A percentile compares a stretch with the other conserved stretches of the same genome.
phyloP scores from a whole-genome alignment of 2,797 vertebrate species.

The Tokudaia muenninki region DNA sequence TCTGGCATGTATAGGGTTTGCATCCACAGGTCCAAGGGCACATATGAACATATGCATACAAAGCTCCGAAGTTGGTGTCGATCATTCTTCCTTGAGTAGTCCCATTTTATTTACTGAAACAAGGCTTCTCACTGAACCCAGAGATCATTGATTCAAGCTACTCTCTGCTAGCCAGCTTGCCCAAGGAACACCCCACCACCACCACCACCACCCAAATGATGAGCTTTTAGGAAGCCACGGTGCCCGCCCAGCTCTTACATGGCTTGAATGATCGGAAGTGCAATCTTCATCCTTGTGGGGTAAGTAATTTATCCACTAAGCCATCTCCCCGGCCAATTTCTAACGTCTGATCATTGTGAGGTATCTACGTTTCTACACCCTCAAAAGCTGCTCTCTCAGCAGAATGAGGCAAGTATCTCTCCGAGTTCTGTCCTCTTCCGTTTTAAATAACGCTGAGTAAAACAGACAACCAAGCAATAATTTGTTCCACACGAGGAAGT shows the following conservation, averaged over 20 bases:
- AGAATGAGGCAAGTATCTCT: neutral
- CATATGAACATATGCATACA: too few species aligned
- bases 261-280: neutral
- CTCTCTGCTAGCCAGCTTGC: too few species aligned
- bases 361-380: neutral
- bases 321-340: neutral
- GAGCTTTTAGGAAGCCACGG: neutral
- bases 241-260: neutral
- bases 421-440: neutral
- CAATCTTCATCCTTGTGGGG: too few species aligned
- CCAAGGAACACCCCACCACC: neutral
- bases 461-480: neutral
- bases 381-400: neutral
- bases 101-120: neutral
- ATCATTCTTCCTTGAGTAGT: too few species aligned
- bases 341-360: neutral
- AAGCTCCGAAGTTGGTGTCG: neutral
- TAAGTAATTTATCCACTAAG: neutral
- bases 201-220: neutral
- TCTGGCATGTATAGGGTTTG: neutral
- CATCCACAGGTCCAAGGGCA: neutral
- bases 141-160: neutral
- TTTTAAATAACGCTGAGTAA: constrained; percentile 7
- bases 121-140: neutral
- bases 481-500: neutral